A percentile compares a stretch with the other conserved stretches of the same genome.
These are phyloP conservation scores for Macaria liturata DNA, from an alignment of 2,888 invertebrate genomes.

Conservation along the genomic window DNA sequence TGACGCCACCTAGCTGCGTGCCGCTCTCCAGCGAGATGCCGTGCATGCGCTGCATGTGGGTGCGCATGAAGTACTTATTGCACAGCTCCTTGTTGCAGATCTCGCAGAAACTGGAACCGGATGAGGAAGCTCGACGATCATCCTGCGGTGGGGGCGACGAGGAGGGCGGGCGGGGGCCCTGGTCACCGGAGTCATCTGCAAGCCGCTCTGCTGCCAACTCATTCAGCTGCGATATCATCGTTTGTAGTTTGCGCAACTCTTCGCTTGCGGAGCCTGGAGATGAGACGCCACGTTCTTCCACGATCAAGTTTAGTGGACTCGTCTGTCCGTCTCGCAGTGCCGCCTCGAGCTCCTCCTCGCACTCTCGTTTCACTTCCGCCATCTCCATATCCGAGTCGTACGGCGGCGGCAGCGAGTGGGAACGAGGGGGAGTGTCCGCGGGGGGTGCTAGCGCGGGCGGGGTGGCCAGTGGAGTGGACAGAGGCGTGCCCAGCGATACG, in stretches of 20 bases:
- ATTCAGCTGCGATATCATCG: conserved; percentile 95
- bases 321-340: conserved; percentile 85
- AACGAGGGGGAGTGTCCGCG: conserved; percentile 83
- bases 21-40: conserved; percentile 97
- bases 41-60: conserved; percentile 99
- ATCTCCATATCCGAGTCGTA: conserved; percentile 59
- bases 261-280: conserved; percentile 88
- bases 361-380: conserved; percentile 80
- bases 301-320: conserved; percentile 90
- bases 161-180: conserved; percentile 60
- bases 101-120: conserved; percentile 95
- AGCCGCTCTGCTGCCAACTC: conserved; percentile 86
- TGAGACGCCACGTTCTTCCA: conserved; percentile 84
- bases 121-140: conserved; percentile 82
- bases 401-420: conserved; percentile 62
- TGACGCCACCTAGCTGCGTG: conserved; percentile 95
- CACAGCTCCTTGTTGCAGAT: conserved; percentile 99
- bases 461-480: conserved; percentile 86
- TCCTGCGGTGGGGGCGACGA: conserved; percentile 69
- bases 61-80: conserved; percentile 99
- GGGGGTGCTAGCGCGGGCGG: conserved; percentile 81
- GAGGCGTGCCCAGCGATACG: conserved; percentile 77
- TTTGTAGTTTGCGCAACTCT: conserved; percentile 93
- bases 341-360: conserved; percentile 70
- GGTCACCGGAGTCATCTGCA: conserved; percentile 62